Evolutionary conservation across 2,888 invertebrate genomes (phyloP), one percentile per base, ranked within the genome.

Genomic region (Pterostichus niger): DNA sequence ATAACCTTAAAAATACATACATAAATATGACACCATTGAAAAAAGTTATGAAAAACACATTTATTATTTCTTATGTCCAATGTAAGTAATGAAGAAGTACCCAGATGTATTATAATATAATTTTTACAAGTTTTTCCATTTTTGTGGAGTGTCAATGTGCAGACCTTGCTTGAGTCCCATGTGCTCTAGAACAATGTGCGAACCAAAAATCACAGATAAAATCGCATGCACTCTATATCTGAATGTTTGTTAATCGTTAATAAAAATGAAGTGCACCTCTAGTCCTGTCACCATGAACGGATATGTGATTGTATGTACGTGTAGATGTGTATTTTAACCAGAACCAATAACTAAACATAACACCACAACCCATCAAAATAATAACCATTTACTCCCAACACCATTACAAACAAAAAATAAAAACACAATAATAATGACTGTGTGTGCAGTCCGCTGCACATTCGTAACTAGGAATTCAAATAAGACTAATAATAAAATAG

Each of bases 201-300:
- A 40, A 40, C 77, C 77, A 77, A 77, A 56, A 56, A 49, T 77
- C 54, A 77, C 77, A 77, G 56, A 77, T 77, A 73, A 73, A 71
- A 73, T 59, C 24, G 49, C 82, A 82, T 82, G 82, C 82, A 82
- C 33, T 75, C 59, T 81, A 81, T 24, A 56, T 56, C 75, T 82
- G 75, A 35, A 11, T 80, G 82, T 82, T 82, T 80, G 82, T 82
- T 82, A 82, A 75, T 82, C 35, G 80, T 71, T 80, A 68, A 75
- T 79, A 24, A 68, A 13, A 40, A 82, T 82, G 73, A 82, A 82
- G 82, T 75, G 75, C 75, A 75, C 82, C 82, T 82, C 82, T 82
- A 82, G 73, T 82, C 82, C 82, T 82, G 73, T 73, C 82, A 82
- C 82, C 82, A 82, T 82, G 73, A 73, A 80, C 56, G 44, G 24